A percentile compares a stretch with the other conserved stretches of the same genome.
These are phyloP conservation scores for Podarcis lilfordi DNA, from an alignment of 2,797 vertebrate species.

Conservation along the genomic window DNA sequence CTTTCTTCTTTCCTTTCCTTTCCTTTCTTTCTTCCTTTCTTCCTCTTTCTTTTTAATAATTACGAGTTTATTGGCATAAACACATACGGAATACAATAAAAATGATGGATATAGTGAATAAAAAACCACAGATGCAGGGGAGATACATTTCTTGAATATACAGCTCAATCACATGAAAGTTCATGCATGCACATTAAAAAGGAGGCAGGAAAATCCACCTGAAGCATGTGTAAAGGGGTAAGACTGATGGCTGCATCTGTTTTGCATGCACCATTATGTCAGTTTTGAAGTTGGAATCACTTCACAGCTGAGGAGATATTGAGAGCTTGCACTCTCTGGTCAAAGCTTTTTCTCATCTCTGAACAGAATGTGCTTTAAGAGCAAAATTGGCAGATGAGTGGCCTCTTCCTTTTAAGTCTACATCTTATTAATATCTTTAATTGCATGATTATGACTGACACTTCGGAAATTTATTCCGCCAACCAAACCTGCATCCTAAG, in stretches of 20 bases:
- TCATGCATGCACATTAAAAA: no score
- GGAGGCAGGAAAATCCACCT: background rate
- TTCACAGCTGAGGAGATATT: background rate
- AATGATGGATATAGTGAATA: no score
- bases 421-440: background rate
- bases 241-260: background rate
- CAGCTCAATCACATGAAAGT: background rate
- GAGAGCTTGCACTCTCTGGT: background rate
- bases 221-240: background rate
- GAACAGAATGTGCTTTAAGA: background rate
- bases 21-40: background rate
- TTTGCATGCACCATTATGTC: background rate
- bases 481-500: constrained; percentile 2
- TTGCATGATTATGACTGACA: background rate
- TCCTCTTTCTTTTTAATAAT: no score
- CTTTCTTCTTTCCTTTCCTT: no score
- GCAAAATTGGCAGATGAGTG: background rate
- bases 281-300: background rate
- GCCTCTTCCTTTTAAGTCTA: background rate
- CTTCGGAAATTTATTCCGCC: background rate
- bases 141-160: no score
- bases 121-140: no score
- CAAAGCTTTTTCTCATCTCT: background rate
- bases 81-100: no score
- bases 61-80: no score